Evolutionary conservation across 2,888 invertebrate species (phyloP), one percentile per base, ranked within the genome.

Genomic region (Oligia strigilis): DNA sequence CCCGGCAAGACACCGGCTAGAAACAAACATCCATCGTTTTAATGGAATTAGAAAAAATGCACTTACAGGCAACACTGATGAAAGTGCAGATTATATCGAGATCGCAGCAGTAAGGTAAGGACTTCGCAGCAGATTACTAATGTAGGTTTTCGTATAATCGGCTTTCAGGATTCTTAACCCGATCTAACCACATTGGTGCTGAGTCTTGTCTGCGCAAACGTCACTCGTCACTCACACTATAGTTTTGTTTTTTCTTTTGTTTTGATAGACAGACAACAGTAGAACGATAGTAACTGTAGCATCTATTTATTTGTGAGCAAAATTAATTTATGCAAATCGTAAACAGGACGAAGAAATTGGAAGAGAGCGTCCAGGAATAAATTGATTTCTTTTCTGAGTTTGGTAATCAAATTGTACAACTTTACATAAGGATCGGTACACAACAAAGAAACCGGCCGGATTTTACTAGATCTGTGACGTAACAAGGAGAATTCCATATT

Each of bases 1-100:
- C 81, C 83, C 82, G 73, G 84, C 75, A 77, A 83, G 72, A 70
- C 66, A 77, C 74, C 29, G 72, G 69, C 76, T 75, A 84, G 83
- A 88, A 81, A 82, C 76, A 83, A 84, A 87, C 76, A 87, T 87
- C 82, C 88, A 89, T 91, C 87, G 87, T 84, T 87, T 83, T 90
- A 85, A 85, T 87, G 80, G 81, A 85, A 86, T 83, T 83, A 81
- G 78, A 80, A 86, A 87, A 82, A 83, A 78, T 79, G 75, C 82
- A 77, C 76, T 80, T 79, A 77, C 75, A 73, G 58, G n/a, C 60
- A 55, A 40, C 80, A 66, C 29, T 76, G 70, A 75, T 67, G 64
- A 78, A 66, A 80, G 40, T 81, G 60, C 60, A 69, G 81, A 72
- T 77, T 81, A 75, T 49, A 65, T n/a, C 29, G 43, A 23, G 71